A percentile compares a stretch with the other conserved stretches of the same genome.
Conservation (phyloP, 1,140 invertebrate genomes). For the Chironomus tepperi region DNA sequence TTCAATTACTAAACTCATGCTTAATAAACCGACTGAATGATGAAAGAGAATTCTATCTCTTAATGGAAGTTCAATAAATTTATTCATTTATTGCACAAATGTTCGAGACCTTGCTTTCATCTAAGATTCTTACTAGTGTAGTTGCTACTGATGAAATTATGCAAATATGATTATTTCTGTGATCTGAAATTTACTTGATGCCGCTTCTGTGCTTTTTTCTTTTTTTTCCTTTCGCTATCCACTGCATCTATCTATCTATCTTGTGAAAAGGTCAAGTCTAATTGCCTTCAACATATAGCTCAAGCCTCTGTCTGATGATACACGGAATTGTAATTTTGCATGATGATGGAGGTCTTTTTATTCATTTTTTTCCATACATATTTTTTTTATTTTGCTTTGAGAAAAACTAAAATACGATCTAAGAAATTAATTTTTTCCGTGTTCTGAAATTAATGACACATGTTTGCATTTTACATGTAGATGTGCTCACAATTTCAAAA, state of each 20-base stretch:
- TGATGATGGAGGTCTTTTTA: background rate
- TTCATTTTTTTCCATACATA: background rate
- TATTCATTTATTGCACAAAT: background rate
- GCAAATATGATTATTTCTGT: slow-evolving; percentile 20
- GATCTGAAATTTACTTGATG: background rate
- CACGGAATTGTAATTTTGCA: slow-evolving; percentile 20
- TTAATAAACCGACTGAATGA: slow-evolving; percentile 5
- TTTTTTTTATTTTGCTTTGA: background rate
- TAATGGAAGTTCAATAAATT: background rate
- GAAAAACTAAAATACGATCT: background rate
- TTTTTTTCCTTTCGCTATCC: background rate
- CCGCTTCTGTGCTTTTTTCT: background rate
- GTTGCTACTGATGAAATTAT: slow-evolving; percentile 22
- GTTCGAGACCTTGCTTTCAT: background rate
- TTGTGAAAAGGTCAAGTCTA: slow-evolving; percentile 19
- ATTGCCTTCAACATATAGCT: slow-evolving; percentile 3
- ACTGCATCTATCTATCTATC: background rate
- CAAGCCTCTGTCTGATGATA: background rate
- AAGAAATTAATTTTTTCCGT: slow-evolving; percentile 9
- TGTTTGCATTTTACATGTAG: background rate
- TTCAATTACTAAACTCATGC: slow-evolving; percentile 18
- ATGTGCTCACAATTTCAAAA: too few species aligned
- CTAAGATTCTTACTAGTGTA: background rate
- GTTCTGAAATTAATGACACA: slow-evolving; percentile 4
- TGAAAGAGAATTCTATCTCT: background rate